A percentile compares a stretch with the other conserved stretches of the same genome.
Evolutionary conservation across 2,888 invertebrate genomes (phyloP).

Genomic region (Argynnis bischoffii): DNA sequence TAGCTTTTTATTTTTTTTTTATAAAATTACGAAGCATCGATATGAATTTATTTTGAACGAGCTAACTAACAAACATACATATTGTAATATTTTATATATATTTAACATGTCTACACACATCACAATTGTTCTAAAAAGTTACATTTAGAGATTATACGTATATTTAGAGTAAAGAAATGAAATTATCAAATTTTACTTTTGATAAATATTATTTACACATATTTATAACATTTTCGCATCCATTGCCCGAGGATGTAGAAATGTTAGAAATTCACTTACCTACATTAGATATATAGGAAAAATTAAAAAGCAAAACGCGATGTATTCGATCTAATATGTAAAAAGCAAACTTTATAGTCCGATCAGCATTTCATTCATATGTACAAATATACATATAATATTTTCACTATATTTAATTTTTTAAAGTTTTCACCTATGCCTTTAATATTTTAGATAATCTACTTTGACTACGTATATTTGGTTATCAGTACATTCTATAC

Average conservation of each 20-base stretch:
- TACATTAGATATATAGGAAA: neutral
- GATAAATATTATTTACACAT: conserved; percentile 5
- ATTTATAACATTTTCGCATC: conserved; percentile 62
- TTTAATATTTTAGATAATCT: neutral
- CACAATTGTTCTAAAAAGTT: conserved; percentile 10
- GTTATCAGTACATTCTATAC: neutral
- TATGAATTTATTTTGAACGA: too few relatives aligned
- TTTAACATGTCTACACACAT: conserved; percentile 6
- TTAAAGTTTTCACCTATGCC: conserved; percentile 36
- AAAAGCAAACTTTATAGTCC: conserved; percentile 53
- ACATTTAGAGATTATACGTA: neutral
- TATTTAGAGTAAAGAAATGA: neutral
- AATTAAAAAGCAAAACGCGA: neutral
- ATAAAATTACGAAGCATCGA: too few relatives aligned
- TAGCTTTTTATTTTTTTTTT: too few relatives aligned
- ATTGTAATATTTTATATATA: neutral
- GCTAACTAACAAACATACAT: too few relatives aligned
- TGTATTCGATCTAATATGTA: conserved; percentile 23
- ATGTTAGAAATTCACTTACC: conserved; percentile 43
- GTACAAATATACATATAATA: conserved; percentile 47
- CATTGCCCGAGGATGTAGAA: conserved; percentile 77
- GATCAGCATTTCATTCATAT: conserved; percentile 58
- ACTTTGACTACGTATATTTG: conserved; percentile 4
- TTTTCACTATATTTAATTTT: conserved; percentile 39
- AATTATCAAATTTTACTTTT: neutral